A percentile compares a stretch with the other conserved stretches of the same genome.
phyloP scores from a whole-genome alignment of 2,113 vertebrate genomes.

The Neopipo cinnamomea region DNA sequence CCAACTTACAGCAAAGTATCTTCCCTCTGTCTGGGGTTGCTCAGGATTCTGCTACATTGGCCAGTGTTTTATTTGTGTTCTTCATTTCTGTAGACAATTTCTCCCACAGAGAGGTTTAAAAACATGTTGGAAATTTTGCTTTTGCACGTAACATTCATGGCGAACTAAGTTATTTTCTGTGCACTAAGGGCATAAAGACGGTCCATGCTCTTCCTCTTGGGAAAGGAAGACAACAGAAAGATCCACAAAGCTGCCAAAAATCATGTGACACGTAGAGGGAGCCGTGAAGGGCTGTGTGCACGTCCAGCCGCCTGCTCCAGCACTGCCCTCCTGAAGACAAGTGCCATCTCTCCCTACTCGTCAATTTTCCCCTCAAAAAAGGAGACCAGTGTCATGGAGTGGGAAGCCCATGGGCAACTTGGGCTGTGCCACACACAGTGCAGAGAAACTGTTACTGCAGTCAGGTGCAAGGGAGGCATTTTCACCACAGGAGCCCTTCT shows the following conservation, averaged over 20 bases:
- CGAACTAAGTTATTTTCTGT: not conserved
- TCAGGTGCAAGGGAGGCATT: not conserved
- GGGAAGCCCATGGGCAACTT: not conserved
- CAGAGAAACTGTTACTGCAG: not conserved
- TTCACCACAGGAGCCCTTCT: not conserved
- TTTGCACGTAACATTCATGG: not conserved
- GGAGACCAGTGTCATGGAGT: accelerated
- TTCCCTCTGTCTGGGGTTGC: not conserved
- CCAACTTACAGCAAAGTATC: not conserved
- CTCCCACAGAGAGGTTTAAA: not conserved
- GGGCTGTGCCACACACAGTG: not conserved
- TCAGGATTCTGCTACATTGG: not conserved
- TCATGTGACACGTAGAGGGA: not conserved
- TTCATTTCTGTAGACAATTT: not conserved
- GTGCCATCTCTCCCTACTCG: not conserved
- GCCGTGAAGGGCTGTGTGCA: not conserved
- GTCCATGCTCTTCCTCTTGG: not conserved
- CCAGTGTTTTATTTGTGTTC: not conserved
- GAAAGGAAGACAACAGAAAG: not conserved
- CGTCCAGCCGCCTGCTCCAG: not conserved
- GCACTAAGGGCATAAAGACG: not conserved
- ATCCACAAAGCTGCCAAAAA: not conserved
- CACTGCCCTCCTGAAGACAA: not conserved
- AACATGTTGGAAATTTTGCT: not conserved
- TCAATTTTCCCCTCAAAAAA: not conserved